A percentile compares a stretch with the other conserved stretches of the same genome.
phyloP scores from a whole-genome alignment of 2,888 invertebrate genomes.

The Pycnomerus fuliginosus region DNA sequence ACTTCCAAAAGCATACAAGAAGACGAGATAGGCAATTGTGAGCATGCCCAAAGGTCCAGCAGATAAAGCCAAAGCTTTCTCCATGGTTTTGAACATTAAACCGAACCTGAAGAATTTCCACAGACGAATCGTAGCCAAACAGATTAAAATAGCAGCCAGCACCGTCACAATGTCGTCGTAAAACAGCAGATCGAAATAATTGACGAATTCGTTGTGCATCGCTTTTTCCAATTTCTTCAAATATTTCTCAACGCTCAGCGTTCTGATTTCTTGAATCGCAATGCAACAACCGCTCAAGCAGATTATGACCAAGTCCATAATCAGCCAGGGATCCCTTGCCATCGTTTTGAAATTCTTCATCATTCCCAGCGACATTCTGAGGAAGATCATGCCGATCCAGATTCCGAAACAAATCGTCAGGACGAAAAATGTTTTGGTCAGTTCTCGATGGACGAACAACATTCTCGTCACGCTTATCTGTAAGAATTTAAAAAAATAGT shows the following conservation, averaged over 20 bases:
- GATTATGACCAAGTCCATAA: slow-evolving; percentile 36
- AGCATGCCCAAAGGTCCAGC: too few species aligned
- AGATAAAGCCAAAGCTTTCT: slow-evolving; percentile 34
- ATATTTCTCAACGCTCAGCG: slow-evolving; percentile 25
- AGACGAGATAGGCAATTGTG: too few species aligned
- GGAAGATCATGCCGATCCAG: slow-evolving; percentile 27
- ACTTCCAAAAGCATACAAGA: too few species aligned
- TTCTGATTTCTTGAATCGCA: slow-evolving; percentile 27
- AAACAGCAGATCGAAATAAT: slow-evolving; percentile 36
- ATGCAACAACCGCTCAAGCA: slow-evolving; percentile 29
- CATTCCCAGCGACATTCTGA: slow-evolving; percentile 28
- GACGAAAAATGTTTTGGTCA: slow-evolving; percentile 24
- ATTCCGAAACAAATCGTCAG: slow-evolving; percentile 22
- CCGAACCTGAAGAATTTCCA: slow-evolving; percentile 42
- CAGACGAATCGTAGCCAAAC: slow-evolving; percentile 38
- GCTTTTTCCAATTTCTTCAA: slow-evolving; percentile 27
- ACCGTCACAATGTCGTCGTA: slow-evolving; percentile 33
- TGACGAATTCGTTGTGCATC: slow-evolving; percentile 40
- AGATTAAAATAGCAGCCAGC: slow-evolving; percentile 34
- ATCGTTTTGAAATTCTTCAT: slow-evolving; percentile 20
- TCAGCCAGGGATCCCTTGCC: slow-evolving; percentile 33
- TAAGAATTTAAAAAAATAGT: slow-evolving; percentile 18
- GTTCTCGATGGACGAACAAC: slow-evolving; percentile 27
- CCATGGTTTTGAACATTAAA: slow-evolving; percentile 37
- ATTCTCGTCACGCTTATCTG: slow-evolving; percentile 38